phyloP scores from a whole-genome alignment of 2,888 invertebrate species.

The Bedellia somnulentella region DNA sequence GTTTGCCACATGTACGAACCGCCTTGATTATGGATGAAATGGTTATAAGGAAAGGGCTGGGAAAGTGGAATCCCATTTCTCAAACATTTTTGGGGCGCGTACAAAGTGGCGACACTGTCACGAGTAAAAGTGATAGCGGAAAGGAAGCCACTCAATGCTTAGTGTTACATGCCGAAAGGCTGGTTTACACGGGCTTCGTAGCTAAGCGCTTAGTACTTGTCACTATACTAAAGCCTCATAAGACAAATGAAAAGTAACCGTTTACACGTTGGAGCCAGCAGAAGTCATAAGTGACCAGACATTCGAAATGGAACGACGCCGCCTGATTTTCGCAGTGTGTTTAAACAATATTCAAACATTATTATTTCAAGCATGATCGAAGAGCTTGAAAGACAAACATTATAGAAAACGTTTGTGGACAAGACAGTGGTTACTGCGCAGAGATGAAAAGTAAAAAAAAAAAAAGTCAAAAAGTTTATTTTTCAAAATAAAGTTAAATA shows the following conservation, averaged over 20 bases:
- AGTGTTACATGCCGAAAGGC: too few relatives aligned
- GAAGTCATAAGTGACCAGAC: conserved; percentile 5
- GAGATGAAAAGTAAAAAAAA: too few relatives aligned
- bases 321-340: conserved; percentile 7
- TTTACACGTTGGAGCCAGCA: conserved; percentile 8
- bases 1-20: too few relatives aligned
- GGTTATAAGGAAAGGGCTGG: too few relatives aligned
- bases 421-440: conserved; percentile 8
- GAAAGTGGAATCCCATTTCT: too few relatives aligned
- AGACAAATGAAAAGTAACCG: conserved; percentile 8
- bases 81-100: too few relatives aligned
- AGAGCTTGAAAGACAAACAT: conserved; percentile 6
- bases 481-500: too few relatives aligned
- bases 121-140: too few relatives aligned
- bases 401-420: conserved; percentile 9
- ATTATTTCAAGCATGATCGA: conserved; percentile 6
- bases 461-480: too few relatives aligned
- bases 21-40: too few relatives aligned
- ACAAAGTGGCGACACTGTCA: too few relatives aligned
- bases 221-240: conserved; percentile 1
- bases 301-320: conserved; percentile 5
- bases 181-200: conserved; percentile 3
- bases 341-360: conserved; percentile 7
- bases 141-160: too few relatives aligned
- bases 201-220: conserved; percentile 4